Base-by-base conservation (phyloP, 2,113 vertebrate genomes). In the Cricetomys ansorgei region DNA sequence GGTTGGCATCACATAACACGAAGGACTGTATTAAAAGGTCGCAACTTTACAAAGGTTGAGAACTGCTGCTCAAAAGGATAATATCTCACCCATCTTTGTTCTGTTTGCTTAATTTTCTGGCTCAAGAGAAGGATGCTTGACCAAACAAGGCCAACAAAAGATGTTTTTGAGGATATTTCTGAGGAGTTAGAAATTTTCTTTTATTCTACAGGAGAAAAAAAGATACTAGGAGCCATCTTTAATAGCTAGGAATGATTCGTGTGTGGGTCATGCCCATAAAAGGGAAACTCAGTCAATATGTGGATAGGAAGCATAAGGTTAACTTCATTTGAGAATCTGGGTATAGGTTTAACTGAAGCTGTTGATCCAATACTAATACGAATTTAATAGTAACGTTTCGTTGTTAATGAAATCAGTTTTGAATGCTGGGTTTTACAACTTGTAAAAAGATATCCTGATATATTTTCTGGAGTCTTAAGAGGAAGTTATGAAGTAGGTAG, bases 401-500 rank as follows among this genome's bases (percentile, higher is more conserved):
- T 50, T 37, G 5, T 40, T 77, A 48, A 50, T 48, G 48, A 88
- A 84, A 16, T 9, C n/a, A 88, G 45, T 25, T 53, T 83, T 91
- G 37, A 88, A 75, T 59, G 75, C 8, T 37, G 15, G 1, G 34
- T 75, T 89, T 43, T 88, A 31, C 69, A 27, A 53, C 37, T 69
- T 85, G 29, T 37, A 69, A 12, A 72, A 91, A 69, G 84, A 64
- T 10, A 27, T 55, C 29, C 62, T 88, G 34, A 55, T 89, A 15
- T 76, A 16, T 80, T 96, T 95, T 88, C 59, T 77, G 17, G n/a
- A 89, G 31, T 72, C n/a, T 50, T 75, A 48, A 70, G 62, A 93
- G 88, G 10, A 92, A 87, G 9, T 31, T 17, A 59, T 48, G 19
- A 94, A 65, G 17, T 37, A 4, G 11, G 1, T 77, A 43, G 34